Conservation (phyloP, 2,888 invertebrate genomes). For the Leptinotarsa juncta region DNA sequence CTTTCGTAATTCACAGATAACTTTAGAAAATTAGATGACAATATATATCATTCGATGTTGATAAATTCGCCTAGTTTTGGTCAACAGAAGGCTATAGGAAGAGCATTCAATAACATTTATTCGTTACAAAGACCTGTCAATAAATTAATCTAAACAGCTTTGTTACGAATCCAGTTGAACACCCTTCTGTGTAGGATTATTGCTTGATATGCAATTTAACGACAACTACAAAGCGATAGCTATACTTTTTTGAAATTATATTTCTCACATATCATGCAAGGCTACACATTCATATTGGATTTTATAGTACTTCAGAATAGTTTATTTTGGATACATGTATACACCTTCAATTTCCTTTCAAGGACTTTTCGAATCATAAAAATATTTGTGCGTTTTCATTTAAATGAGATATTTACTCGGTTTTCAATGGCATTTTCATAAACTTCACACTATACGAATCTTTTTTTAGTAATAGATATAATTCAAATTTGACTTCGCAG, state of each 20-base stretch:
- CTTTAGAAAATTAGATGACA: constrained; percentile 30
- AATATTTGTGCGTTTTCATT: too few species aligned
- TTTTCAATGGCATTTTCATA: too few species aligned
- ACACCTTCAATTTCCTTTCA: neutral
- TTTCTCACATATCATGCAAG: constrained; percentile 29
- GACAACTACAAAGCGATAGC: constrained; percentile 27
- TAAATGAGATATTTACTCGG: too few species aligned
- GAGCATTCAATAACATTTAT: constrained; percentile 2
- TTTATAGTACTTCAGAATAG: constrained; percentile 52
- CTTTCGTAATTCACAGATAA: constrained; percentile 42
- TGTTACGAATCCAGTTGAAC: constrained; percentile 1
- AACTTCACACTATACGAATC: too few species aligned
- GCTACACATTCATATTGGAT: constrained; percentile 50
- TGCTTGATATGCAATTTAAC: constrained; percentile 42
- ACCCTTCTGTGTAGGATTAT: constrained; percentile 25
- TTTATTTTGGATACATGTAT: neutral
- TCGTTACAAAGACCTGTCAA: neutral
- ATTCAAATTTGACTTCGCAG: too few species aligned
- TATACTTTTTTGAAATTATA: constrained; percentile 6
- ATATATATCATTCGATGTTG: constrained; percentile 44
- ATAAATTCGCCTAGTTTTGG: constrained; percentile 48
- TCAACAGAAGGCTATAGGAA: constrained; percentile 37
- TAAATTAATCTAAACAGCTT: neutral
- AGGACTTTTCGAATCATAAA: too few species aligned
- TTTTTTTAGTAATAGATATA: too few species aligned